Conservation (phyloP, 2,888 invertebrate genomes). For the Epiblema foenella region DNA sequence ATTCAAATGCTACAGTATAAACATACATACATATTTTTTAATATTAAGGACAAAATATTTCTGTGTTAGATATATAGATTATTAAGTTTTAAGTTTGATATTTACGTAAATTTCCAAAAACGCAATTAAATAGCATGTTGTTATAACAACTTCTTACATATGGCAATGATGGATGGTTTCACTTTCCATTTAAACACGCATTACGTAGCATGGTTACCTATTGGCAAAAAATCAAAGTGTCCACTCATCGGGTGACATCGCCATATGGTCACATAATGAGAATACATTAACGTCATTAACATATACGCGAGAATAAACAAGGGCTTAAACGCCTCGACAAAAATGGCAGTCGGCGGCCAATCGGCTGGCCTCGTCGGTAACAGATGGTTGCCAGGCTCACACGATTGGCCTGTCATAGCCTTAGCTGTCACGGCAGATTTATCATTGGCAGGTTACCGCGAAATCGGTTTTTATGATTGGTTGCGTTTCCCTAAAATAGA, state of each 20-base stretch:
- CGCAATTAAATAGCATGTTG: no score
- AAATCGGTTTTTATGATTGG: conserved; percentile 39
- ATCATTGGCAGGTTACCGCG: conserved; percentile 43
- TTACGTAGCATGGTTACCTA: conserved; percentile 7
- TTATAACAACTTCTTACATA: background rate
- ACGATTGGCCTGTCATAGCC: conserved; percentile 44
- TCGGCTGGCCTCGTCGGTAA: conserved; percentile 42
- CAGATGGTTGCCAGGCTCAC: conserved; percentile 44
- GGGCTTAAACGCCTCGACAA: conserved; percentile 35
- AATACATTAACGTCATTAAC: conserved; percentile 37
- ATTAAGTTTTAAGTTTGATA: no score
- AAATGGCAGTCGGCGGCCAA: conserved; percentile 47
- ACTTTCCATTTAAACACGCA: conserved; percentile 16
- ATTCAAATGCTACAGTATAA: no score
- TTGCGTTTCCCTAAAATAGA: conserved; percentile 16
- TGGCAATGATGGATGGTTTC: conserved; percentile 4
- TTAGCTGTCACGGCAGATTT: conserved; percentile 39
- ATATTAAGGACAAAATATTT: no score
- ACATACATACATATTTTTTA: no score
- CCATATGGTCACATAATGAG: conserved; percentile 42
- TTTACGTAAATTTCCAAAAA: no score
- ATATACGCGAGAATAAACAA: conserved; percentile 33
- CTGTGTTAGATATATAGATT: no score
- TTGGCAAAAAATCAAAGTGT: conserved; percentile 19
- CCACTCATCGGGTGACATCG: conserved; percentile 24